Base-by-base conservation (phyloP, 2,113 vertebrate species). In the Plestiodon gilberti region DNA sequence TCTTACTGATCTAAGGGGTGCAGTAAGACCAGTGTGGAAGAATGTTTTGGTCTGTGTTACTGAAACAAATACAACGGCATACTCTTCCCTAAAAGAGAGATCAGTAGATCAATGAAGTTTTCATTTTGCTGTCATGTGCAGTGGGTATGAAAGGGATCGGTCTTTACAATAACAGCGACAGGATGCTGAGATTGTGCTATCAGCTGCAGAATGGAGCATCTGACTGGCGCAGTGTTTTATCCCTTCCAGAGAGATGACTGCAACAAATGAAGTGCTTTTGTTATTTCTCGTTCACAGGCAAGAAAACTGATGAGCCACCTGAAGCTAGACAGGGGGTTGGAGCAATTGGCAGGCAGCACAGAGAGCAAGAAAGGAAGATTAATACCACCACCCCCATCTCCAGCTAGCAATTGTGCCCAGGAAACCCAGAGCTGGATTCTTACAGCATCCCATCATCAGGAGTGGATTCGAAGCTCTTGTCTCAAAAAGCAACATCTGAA, bases 251-350 rank as follows among this genome's bases (percentile, higher is more conserved):
- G 89, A 87, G 90, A 88, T 1, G 0, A 55, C 88, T 82, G 86
- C 57, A 33, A 22, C 6, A 8, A 64, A 43, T 59, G 48, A 85
- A 71, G 23, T 40, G 81, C 48, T 92, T 87, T 85, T 82, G 69
- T 84, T 90, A 59, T 79, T 91, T 94, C 71, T 73, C 4, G 0
- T 86, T 91, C 85, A 62, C 77, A 83, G 67, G 82, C 83, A 88
- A 88, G 88, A 88, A 89, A 90, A 91, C 38, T 10, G 81, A 90
- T 87, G 84, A 94, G 86, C 52, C 89, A 30, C 77, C 48, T 43
- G 4, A 89, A 89, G 88, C 61, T 85, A 90, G 87, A 71, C 9
- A 3, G 62, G 83, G 69, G 78, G 64, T 2, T 85, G 78, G 82
- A 87, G 89, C 22, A 65, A 77, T 79, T 87, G 81, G 84, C 70